phyloP scores from a whole-genome alignment of 2,797 vertebrate species.

The Clarias laeviceps region DNA sequence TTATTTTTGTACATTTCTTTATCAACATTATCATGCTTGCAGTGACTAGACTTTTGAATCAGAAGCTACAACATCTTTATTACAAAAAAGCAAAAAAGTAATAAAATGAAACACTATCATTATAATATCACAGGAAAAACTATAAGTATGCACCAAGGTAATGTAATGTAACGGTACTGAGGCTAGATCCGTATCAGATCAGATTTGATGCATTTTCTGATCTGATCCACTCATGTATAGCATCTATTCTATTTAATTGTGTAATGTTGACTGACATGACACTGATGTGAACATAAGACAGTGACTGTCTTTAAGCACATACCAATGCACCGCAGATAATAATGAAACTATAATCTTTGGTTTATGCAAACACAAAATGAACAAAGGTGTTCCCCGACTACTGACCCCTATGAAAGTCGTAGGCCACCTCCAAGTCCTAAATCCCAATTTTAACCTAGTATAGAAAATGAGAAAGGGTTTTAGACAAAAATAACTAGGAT shows the following conservation, averaged over 20 bases:
- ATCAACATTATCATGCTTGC: not conserved
- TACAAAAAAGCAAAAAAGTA: slow-evolving; percentile 25
- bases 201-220: not conserved
- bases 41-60: not conserved
- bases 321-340: not conserved
- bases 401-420: not conserved
- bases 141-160: not conserved
- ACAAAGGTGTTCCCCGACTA: not conserved
- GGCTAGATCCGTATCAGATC: not conserved
- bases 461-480: not conserved
- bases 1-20: not conserved
- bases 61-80: slow-evolving; percentile 44
- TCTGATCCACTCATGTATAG: not conserved
- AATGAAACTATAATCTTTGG: not conserved
- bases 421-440: not conserved
- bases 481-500: not conserved
- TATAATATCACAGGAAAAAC: not conserved
- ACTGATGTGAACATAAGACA: not conserved
- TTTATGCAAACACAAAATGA: not conserved
- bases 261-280: not conserved
- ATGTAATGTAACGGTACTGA: not conserved
- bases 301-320: not conserved
- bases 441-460: not conserved
- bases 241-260: not conserved
- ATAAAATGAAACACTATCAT: not conserved